phyloP scores from a whole-genome alignment of 2,888 invertebrate species.

The Synanthedon vespiformis region DNA sequence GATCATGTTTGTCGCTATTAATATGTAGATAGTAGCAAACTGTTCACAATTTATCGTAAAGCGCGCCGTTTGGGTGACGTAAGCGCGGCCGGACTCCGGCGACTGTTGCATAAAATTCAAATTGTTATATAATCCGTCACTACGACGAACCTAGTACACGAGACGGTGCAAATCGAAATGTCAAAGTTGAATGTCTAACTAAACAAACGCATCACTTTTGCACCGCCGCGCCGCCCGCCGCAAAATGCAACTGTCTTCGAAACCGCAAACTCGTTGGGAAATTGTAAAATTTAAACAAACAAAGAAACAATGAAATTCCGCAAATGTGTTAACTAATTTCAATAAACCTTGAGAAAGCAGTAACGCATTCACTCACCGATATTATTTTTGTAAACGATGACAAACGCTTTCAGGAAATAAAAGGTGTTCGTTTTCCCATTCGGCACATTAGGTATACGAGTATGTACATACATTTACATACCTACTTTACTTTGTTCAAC shows the following conservation, averaged over 20 bases:
- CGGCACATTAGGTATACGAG: too few species aligned
- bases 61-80: slow-evolving; percentile 7
- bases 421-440: too few species aligned
- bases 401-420: too few species aligned
- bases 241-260: slow-evolving; percentile 8
- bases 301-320: slow-evolving; percentile 23
- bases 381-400: too few species aligned
- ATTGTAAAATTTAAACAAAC: slow-evolving; percentile 13
- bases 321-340: slow-evolving; percentile 14
- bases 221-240: slow-evolving; percentile 1
- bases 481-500: too few species aligned
- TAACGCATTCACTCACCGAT: neutral
- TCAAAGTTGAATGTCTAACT: slow-evolving; percentile 5
- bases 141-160: slow-evolving; percentile 9
- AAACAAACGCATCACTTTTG: slow-evolving; percentile 3
- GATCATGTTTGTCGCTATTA: neutral
- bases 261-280: slow-evolving; percentile 25
- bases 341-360: neutral
- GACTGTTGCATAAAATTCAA: slow-evolving; percentile 18
- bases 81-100: slow-evolving; percentile 4
- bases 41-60: slow-evolving; percentile 3
- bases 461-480: too few species aligned
- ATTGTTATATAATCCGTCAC: slow-evolving; percentile 27
- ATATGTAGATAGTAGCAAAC: neutral
- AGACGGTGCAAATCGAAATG: slow-evolving; percentile 5